Conservation (phyloP, 2,888 invertebrate genomes). For the Caradrina clavipalpis region DNA sequence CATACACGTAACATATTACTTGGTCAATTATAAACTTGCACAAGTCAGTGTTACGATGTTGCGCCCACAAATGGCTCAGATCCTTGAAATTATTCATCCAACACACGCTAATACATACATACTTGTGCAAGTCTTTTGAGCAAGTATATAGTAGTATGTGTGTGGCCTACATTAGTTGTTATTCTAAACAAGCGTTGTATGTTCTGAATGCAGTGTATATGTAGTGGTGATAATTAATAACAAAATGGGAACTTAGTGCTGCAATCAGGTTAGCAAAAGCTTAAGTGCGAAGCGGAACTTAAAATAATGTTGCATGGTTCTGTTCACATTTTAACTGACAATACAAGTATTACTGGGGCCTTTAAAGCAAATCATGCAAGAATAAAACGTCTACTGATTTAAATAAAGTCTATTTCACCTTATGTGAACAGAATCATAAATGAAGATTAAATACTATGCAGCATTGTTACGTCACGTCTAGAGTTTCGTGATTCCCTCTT, state of each 20-base stretch:
- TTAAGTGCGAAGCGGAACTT: conserved; percentile 59
- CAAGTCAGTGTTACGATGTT: not conserved
- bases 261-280: conserved; percentile 57
- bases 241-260: conserved; percentile 57
- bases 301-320: conserved; percentile 53
- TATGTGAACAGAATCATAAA: conserved; percentile 54
- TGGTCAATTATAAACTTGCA: not conserved
- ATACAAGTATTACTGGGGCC: not conserved
- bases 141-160: not conserved
- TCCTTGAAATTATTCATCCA: not conserved
- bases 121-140: not conserved
- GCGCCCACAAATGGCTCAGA: not conserved
- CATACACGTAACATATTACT: not conserved
- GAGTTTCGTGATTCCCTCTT: conserved; percentile 2
- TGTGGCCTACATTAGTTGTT: not conserved
- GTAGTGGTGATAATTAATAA: conserved; percentile 44
- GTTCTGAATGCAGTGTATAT: conserved; percentile 46
- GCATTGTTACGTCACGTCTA: conserved; percentile 55
- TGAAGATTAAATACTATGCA: conserved; percentile 52
- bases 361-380: not conserved
- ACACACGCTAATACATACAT: not conserved
- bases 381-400: not conserved
- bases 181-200: conserved; percentile 27
- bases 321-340: conserved; percentile 44
- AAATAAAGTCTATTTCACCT: not conserved